Evolutionary conservation across 2,113 vertebrate species (phyloP).

Genomic region (Rhineura floridana): DNA sequence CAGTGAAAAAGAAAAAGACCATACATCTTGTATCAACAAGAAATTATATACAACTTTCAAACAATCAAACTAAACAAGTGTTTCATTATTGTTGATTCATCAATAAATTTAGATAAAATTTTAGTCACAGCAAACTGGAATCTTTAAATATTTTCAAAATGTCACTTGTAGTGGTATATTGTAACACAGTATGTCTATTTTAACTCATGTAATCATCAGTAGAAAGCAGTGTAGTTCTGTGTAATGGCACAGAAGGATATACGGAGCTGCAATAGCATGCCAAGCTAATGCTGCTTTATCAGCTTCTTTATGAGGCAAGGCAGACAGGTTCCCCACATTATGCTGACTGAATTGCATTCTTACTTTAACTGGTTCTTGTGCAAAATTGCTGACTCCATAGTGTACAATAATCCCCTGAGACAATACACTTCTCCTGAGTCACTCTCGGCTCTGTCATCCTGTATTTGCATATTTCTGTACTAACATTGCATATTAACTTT

Average conservation of each 20-base stretch:
- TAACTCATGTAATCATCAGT: no score
- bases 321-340: not conserved
- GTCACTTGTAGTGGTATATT: not conserved
- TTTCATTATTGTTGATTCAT: not conserved
- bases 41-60: not conserved
- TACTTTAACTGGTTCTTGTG: not conserved
- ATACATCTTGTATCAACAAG: not conserved
- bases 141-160: not conserved
- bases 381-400: not conserved
- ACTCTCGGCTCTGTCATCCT: not conserved
- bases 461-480: not conserved
- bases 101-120: not conserved
- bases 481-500: not conserved
- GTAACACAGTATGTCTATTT: not conserved
- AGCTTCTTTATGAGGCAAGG: not conserved
- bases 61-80: not conserved
- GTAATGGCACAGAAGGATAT: not conserved
- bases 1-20: not conserved
- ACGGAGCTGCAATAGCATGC: not conserved
- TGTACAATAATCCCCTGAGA: not conserved
- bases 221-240: not conserved
- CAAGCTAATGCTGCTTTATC: not conserved
- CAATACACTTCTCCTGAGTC: not conserved
- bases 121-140: not conserved
- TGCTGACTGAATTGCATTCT: not conserved